phyloP scores from a whole-genome alignment of 2,113 vertebrate species.

The Sinocyclocheilus rhinocerous region DNA sequence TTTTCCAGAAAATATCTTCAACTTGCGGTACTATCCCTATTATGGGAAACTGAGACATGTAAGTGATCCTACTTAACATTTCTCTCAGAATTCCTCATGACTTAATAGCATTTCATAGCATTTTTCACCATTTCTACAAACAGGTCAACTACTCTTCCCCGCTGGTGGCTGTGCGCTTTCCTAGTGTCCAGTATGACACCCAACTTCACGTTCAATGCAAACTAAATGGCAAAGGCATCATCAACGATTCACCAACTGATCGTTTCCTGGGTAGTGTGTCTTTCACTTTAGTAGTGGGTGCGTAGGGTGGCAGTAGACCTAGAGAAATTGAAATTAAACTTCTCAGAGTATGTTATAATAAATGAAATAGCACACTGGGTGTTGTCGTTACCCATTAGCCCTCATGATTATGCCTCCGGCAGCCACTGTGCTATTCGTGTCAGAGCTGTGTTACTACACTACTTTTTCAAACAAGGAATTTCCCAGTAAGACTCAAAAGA shows the following conservation, averaged over 20 bases:
- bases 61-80: slow-evolving; percentile 67
- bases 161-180: slow-evolving; percentile 89
- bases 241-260: slow-evolving; percentile 85
- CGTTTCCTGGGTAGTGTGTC: slow-evolving; percentile 88
- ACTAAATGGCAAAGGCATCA: slow-evolving; percentile 87
- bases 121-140: slow-evolving; percentile 39
- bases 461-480: slow-evolving; percentile 33
- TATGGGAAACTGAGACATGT: slow-evolving; percentile 93
- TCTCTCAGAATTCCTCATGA: not conserved
- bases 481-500: slow-evolving; percentile 27
- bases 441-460: not conserved
- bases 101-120: not conserved
- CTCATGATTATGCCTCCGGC: slow-evolving; percentile 25
- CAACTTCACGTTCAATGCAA: slow-evolving; percentile 86
- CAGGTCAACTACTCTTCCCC: slow-evolving; percentile 95
- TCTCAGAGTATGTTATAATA: slow-evolving; percentile 39
- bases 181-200: slow-evolving; percentile 75
- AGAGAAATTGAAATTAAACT: slow-evolving; percentile 22
- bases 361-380: slow-evolving; percentile 42
- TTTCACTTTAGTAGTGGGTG: slow-evolving; percentile 86
- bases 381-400: slow-evolving; percentile 12
- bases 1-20: slow-evolving; percentile 87
- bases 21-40: slow-evolving; percentile 94
- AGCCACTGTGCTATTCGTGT: slow-evolving; percentile 23
- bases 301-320: slow-evolving; percentile 65